phyloP scores from a whole-genome alignment of 2,888 invertebrate species.

The Esperia sulphurella region DNA sequence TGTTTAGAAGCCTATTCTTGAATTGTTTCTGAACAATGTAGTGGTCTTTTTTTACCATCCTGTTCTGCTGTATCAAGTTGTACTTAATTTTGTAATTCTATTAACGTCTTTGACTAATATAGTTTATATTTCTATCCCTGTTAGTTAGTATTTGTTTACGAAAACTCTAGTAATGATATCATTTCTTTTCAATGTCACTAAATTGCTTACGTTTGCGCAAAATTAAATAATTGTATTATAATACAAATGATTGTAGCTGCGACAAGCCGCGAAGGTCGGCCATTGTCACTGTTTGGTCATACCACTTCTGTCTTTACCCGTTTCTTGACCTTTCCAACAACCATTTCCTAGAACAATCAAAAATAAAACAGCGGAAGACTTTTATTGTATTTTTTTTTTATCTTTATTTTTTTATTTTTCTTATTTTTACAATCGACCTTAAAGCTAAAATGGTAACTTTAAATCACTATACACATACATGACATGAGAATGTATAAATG shows the following conservation, averaged over 20 bases:
- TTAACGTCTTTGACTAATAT: no score
- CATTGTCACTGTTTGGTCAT: slow-evolving; percentile 40
- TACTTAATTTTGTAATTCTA: no score
- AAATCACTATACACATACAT: slow-evolving; percentile 73
- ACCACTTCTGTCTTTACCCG: slow-evolving; percentile 11
- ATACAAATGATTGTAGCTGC: slow-evolving; percentile 18
- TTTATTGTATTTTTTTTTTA: slow-evolving; percentile 36
- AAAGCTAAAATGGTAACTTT: slow-evolving; percentile 72
- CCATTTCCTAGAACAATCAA: slow-evolving; percentile 23
- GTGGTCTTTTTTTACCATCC: no score
- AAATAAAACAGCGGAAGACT: slow-evolving; percentile 36
- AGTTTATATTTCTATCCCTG: no score
- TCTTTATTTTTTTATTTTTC: slow-evolving; percentile 52
- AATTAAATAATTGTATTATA: slow-evolving; percentile 18
- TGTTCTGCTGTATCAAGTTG: no score
- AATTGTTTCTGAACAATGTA: no score
- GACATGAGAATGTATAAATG: slow-evolving; percentile 59
- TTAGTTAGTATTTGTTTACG: no score
- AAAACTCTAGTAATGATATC: no score
- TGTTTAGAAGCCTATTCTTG: no score
- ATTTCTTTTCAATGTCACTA: neutral
- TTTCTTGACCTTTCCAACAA: slow-evolving; percentile 32
- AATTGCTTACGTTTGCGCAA: neutral
- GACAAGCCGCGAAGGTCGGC: slow-evolving; percentile 47
- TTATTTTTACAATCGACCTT: slow-evolving; percentile 64